phyloP scores from a whole-genome alignment of 1,140 invertebrate species.

The Ridgeia piscesae region DNA sequence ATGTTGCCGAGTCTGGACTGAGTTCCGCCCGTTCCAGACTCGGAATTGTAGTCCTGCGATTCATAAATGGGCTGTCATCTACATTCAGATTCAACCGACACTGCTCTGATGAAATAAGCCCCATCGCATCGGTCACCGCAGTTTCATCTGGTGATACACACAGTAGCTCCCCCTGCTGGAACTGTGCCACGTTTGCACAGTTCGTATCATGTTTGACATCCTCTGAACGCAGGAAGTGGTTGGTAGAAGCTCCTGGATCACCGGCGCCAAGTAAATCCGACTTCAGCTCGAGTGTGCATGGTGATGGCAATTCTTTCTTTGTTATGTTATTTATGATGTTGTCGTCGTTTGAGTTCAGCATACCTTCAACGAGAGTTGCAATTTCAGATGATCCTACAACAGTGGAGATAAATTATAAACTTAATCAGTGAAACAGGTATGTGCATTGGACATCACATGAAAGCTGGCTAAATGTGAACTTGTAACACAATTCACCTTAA shows the following conservation, averaged over 20 bases:
- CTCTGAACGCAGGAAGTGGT: neutral
- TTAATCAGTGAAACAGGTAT: no score
- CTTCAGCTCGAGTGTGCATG: neutral
- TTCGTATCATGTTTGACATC: conserved; percentile 1
- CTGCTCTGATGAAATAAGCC: neutral
- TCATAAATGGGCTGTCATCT: neutral
- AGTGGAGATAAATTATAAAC: neutral
- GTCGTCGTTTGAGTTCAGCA: neutral
- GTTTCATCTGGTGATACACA: neutral
- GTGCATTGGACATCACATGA: no score
- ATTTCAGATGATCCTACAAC: neutral
- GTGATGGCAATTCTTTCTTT: neutral
- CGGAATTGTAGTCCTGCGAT: neutral
- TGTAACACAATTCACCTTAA: neutral
- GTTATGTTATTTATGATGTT: neutral
- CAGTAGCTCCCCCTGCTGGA: neutral
- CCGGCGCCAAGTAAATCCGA: neutral
- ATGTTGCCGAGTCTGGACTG: neutral
- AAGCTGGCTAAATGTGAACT: neutral
- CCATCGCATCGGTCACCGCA: neutral
- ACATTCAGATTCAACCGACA: neutral
- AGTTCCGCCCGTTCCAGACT: neutral
- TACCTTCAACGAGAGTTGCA: neutral
- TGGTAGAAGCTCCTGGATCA: neutral
- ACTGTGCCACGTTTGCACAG: neutral